Conservation (phyloP, 1,140 invertebrate species). For the Armadillidium nasatum region DNA sequence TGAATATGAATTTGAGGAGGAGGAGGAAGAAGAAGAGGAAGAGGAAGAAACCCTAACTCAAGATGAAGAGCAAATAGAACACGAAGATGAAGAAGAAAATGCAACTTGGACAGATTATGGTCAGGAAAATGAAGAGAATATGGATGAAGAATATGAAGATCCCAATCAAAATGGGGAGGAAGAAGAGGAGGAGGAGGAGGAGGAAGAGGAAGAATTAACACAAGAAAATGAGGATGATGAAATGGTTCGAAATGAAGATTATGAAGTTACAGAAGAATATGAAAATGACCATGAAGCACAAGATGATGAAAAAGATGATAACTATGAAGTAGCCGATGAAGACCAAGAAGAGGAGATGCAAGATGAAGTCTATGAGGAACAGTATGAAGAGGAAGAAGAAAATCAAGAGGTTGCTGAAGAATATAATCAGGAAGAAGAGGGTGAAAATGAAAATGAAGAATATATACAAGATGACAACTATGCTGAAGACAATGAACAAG, state of each 20-base stretch:
- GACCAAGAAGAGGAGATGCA: background rate
- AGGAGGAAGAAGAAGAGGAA: background rate
- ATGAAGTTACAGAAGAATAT: conserved; percentile 8
- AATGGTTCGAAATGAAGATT: background rate
- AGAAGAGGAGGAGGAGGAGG: conserved; percentile 22
- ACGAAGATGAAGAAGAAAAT: background rate
- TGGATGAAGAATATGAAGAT: too few relatives aligned
- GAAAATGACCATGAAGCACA: background rate
- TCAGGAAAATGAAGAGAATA: conserved; percentile 40
- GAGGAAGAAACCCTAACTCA: background rate
- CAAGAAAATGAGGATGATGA: conserved; percentile 16
- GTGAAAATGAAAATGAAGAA: background rate
- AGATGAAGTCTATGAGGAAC: background rate
- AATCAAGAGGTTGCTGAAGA: background rate
- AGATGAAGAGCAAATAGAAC: conserved; percentile 16
- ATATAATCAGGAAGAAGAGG: background rate
- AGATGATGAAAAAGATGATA: conserved; percentile 5
- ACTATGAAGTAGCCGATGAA: background rate
- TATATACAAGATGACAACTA: background rate
- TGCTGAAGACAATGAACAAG: background rate
- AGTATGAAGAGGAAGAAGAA: background rate
- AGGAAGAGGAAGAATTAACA: conserved; percentile 26
- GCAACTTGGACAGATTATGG: background rate
- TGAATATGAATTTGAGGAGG: background rate
- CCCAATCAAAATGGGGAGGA: conserved; percentile 30